phyloP scores from a whole-genome alignment of 2,113 vertebrate species.

The Callospermophilus lateralis region DNA sequence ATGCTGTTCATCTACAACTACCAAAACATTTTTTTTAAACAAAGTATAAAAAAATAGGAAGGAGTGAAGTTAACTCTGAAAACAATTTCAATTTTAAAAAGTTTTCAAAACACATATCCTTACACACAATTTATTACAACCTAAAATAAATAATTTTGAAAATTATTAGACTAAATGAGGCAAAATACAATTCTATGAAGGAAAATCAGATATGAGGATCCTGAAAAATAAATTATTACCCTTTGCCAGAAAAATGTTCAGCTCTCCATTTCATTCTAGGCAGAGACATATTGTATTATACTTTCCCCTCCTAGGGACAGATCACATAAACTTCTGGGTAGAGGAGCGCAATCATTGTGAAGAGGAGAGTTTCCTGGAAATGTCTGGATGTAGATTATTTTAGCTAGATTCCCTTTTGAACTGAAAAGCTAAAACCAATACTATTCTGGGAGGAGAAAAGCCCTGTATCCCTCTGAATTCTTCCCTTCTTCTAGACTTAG shows the following conservation, averaged over 20 bases:
- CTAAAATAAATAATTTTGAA: neutral
- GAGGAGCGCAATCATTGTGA: neutral
- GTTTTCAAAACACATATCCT: conserved; percentile 21
- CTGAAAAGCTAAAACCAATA: neutral
- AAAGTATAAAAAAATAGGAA: no score
- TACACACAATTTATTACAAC: neutral
- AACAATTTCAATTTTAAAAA: conserved; percentile 16
- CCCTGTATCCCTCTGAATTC: neutral
- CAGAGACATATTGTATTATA: neutral
- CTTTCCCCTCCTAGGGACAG: neutral
- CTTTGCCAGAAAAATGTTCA: conserved; percentile 27
- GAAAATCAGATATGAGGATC: neutral
- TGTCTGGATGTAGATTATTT: neutral
- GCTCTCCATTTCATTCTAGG: neutral
- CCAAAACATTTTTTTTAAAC: no score
- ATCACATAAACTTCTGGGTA: neutral
- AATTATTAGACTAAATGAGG: conserved; percentile 41
- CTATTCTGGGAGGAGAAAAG: neutral
- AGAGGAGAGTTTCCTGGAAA: conserved; percentile 44
- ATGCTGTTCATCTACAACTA: no score
- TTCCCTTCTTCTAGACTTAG: neutral
- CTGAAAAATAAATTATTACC: neutral
- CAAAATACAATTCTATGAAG: conserved; percentile 5
- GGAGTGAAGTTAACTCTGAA: neutral
- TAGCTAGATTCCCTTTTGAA: neutral